These are phyloP conservation scores for Musca vetustissima DNA, from an alignment of 1,140 invertebrate genomes.

Conservation along the genomic window DNA sequence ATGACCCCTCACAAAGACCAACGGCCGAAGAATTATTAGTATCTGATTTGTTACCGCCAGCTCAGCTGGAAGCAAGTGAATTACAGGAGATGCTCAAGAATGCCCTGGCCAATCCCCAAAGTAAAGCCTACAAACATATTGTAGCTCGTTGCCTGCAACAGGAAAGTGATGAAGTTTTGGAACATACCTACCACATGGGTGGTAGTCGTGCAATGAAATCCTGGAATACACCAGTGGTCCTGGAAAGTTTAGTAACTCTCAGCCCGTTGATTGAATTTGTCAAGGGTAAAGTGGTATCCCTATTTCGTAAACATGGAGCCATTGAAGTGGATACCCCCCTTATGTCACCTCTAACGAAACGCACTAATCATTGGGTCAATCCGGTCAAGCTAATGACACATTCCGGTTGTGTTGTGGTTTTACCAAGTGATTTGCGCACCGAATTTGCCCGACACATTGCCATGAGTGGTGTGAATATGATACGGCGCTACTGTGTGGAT, in stretches of 20 bases:
- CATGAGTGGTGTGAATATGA: constrained; percentile 73
- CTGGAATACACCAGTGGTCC: constrained; percentile 46
- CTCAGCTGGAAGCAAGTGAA: constrained; percentile 74
- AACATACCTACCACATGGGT: constrained; percentile 76
- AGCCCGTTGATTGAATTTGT: constrained; percentile 51
- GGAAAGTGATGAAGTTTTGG: constrained; percentile 65
- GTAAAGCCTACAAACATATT: constrained; percentile 78
- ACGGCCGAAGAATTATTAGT: constrained; percentile 80
- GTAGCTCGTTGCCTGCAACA: constrained; percentile 71
- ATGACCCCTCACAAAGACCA: constrained; percentile 80
- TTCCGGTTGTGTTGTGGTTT: constrained; percentile 74
- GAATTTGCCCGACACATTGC: constrained; percentile 83
- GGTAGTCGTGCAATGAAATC: constrained; percentile 51
- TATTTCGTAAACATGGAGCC: constrained; percentile 79
- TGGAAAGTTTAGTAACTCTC: constrained; percentile 53
- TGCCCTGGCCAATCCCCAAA: constrained; percentile 76
- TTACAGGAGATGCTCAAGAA: constrained; percentile 77
- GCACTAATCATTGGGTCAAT: constrained; percentile 53
- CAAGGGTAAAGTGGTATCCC: constrained; percentile 60
- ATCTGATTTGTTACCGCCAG: constrained; percentile 76
- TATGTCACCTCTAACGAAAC: constrained; percentile 70
- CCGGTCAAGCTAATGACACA: constrained; percentile 81
- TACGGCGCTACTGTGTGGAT: constrained; percentile 85
- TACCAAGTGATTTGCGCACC: constrained; percentile 77
- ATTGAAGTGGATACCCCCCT: constrained; percentile 73